phyloP scores from a whole-genome alignment of 2,888 invertebrate species.

The Mesorhabditis belari region DNA sequence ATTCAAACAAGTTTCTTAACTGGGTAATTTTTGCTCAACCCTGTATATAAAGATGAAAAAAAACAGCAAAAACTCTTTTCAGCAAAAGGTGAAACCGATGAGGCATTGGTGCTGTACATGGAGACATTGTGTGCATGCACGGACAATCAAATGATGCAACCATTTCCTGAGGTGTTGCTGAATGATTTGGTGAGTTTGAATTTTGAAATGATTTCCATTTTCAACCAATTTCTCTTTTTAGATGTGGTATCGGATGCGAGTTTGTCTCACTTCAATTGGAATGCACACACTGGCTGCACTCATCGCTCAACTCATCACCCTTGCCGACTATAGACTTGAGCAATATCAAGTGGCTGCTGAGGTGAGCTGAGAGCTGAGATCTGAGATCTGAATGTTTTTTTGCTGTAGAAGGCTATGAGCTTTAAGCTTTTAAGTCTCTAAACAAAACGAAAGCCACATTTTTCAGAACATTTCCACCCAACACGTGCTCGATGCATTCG shows the following conservation, averaged over 20 bases:
- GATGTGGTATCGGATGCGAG: constrained; percentile 6
- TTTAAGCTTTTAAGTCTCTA: too few relatives aligned
- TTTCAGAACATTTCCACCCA: background rate
- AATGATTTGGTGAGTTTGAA: background rate
- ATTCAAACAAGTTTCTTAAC: too few relatives aligned
- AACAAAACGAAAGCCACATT: too few relatives aligned
- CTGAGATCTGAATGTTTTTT: too few relatives aligned
- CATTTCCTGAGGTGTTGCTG: background rate
- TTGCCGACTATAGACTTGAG: background rate
- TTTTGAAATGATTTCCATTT: too few relatives aligned
- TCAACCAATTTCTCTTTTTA: too few relatives aligned
- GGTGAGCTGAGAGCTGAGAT: too few relatives aligned
- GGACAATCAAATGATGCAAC: background rate
- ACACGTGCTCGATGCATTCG: background rate
- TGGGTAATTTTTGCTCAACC: too few relatives aligned
- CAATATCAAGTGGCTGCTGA: background rate
- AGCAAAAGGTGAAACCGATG: background rate
- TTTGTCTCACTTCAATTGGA: constrained; percentile 1
- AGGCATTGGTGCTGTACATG: background rate
- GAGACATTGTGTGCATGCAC: background rate
- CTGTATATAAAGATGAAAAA: too few relatives aligned
- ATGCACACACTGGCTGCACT: constrained; percentile 6
- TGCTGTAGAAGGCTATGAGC: too few relatives aligned
- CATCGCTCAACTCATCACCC: background rate
- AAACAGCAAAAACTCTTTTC: too few relatives aligned